Percentiles rank a stretch among this genome's conserved stretches.
Conservation (phyloP, 2,797 vertebrate species). For the Champsocephalus gunnari region DNA sequence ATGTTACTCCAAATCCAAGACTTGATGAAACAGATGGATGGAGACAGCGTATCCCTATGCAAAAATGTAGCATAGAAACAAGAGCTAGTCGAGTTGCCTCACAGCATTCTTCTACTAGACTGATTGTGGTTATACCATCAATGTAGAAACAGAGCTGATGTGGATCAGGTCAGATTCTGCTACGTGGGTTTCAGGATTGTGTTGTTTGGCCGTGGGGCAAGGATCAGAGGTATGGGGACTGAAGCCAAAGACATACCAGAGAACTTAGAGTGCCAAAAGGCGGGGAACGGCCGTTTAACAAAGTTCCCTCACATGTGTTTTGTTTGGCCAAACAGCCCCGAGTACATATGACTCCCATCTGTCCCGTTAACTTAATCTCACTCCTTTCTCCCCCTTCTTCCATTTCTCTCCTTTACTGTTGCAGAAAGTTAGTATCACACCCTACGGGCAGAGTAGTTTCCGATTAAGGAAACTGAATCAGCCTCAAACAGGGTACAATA, state of each 20-base stretch:
- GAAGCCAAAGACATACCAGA: conserved; percentile 63
- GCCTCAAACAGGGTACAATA: conserved; percentile 57
- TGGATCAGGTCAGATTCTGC: conserved; percentile 48
- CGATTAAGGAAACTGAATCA: conserved; percentile 75
- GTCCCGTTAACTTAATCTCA: conserved; percentile 61
- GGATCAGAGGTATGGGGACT: conserved; percentile 44
- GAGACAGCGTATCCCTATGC: not conserved
- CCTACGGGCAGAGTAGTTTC: conserved; percentile 52
- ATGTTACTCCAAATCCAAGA: conserved; percentile 25
- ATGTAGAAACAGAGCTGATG: conserved; percentile 30
- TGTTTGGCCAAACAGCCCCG: conserved; percentile 60
- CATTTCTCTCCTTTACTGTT: conserved; percentile 33
- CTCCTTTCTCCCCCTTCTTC: conserved; percentile 24
- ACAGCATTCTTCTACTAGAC: not conserved
- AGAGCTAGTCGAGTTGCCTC: not conserved
- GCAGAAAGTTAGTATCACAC: conserved; percentile 51
- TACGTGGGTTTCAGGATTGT: conserved; percentile 52
- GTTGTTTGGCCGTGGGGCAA: conserved; percentile 59
- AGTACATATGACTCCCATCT: conserved; percentile 70
- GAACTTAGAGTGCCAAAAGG: conserved; percentile 56
- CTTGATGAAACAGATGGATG: conserved; percentile 20
- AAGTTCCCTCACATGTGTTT: conserved; percentile 62
- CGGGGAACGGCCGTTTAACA: conserved; percentile 37
- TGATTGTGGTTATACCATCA: conserved; percentile 12
- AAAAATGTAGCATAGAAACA: conserved; percentile 9